phyloP scores from a whole-genome alignment of 2,113 vertebrate species.

The Syngnathus floridae region DNA sequence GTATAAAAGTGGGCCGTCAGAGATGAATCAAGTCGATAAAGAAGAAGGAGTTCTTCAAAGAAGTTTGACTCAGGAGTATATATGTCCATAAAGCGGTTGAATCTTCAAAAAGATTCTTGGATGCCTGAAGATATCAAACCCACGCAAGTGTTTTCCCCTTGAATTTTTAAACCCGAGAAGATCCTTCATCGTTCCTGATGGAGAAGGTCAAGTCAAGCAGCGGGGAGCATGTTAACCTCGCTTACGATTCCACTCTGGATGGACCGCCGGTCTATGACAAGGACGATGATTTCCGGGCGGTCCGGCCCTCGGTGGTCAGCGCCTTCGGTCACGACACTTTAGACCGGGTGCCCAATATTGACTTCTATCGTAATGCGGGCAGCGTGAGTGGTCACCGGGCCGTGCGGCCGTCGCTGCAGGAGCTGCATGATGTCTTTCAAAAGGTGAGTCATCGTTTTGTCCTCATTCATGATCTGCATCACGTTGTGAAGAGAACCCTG shows the following conservation, averaged over 20 bases:
- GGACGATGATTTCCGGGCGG: slow-evolving; percentile 68
- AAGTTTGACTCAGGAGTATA: slow-evolving; percentile 8
- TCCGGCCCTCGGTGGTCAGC: slow-evolving; percentile 75
- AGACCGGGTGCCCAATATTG: slow-evolving; percentile 86
- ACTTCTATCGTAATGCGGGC: slow-evolving; percentile 91
- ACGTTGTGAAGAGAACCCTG: background rate
- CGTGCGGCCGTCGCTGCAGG: slow-evolving; percentile 84
- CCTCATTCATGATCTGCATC: slow-evolving; percentile 9
- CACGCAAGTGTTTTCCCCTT: slow-evolving; percentile 13
- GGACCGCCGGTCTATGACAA: slow-evolving; percentile 83
- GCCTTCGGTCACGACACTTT: slow-evolving; percentile 93
- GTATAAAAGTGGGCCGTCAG: slow-evolving; percentile 57
- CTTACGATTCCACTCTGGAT: slow-evolving; percentile 59
- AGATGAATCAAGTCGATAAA: slow-evolving; percentile 21
- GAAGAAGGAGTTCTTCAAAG: slow-evolving; percentile 2
- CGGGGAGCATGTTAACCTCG: slow-evolving; percentile 53
- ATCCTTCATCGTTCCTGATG: slow-evolving; percentile 45
- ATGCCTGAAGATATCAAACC: slow-evolving; percentile 32
- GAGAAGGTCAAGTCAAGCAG: slow-evolving; percentile 45
- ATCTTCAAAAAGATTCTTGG: slow-evolving; percentile 15
- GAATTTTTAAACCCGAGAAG: slow-evolving; percentile 28
- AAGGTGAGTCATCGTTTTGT: slow-evolving; percentile 74
- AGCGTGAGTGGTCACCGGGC: slow-evolving; percentile 85
- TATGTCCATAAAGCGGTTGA: slow-evolving; percentile 8
- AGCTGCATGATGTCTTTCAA: slow-evolving; percentile 89